Base-by-base conservation (phyloP, 2,888 invertebrate species). In the Idaea dimidiata region DNA sequence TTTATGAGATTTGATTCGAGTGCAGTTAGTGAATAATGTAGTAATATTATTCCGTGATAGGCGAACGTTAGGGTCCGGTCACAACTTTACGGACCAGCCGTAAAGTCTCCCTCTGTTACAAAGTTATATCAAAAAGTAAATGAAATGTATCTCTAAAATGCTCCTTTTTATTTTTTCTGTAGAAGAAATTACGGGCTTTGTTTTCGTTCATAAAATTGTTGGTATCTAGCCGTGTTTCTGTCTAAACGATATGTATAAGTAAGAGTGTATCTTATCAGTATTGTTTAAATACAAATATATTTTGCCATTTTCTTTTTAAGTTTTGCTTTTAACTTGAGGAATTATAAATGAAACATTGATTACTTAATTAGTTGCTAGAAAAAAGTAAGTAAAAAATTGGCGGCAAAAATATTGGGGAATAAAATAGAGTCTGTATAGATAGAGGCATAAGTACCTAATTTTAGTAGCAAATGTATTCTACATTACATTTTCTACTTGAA, bases 91-190 rank as follows among this genome's bases (percentile, higher is more conserved):
- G 18, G 18, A 56, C 10, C 18, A 18, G 56, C 18, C 17, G 17
- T 56, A 17, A 17, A 56, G 8, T 56, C 57, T 57, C 57, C 17
- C 31, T 6, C 31, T 57, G 57, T 57, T 57, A 24, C 31, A 24
- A 31, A 24, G 57, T 57, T 57, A 57, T 24, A 57, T 24, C 57
- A 24, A 57, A 16, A 57, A 57, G 18, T 57, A n/a, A 24, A 18
- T 57, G 57, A 57, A 57, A 57, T 17, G 57, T 57, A 24, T 57
- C 31, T 57, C 57, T 57, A 57, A 32, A 58, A 18, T 24, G 17
- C 14, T 32, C 14, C 33, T 58, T 31, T 32, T 32, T 16, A 32
- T 58, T 24, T 14, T 31, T 58, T 31, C 24, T 31, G 17, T 59
- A 17, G 17, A 53, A 59, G 17, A 54, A 59, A 16, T 53, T 53